Conservation (phyloP, 2,797 vertebrate species). For the Mormyrops attenuatus region DNA sequence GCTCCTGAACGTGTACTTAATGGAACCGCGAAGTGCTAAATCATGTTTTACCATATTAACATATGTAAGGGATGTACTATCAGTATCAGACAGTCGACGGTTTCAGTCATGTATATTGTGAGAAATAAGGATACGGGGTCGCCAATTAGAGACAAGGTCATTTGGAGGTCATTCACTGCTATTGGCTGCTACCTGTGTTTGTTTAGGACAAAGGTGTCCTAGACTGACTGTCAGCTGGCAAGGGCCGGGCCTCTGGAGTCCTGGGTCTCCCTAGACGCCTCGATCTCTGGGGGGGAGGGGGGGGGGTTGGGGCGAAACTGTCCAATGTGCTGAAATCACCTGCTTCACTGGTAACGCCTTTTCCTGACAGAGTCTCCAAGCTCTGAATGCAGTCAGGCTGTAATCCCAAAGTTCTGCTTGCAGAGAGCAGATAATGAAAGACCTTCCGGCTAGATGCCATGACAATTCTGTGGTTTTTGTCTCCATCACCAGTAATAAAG, state of each 20-base stretch:
- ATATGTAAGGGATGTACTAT: too few relatives aligned
- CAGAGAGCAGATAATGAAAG: conserved; percentile 4
- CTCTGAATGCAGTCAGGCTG: background rate
- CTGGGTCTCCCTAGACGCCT: conserved; percentile 9
- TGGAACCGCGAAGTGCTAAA: background rate
- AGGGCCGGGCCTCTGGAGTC: background rate
- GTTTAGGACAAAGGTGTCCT: background rate
- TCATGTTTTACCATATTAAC: background rate
- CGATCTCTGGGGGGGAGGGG: background rate
- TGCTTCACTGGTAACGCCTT: background rate
- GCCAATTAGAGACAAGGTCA: background rate
- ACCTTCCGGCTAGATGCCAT: background rate
- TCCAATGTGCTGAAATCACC: conserved; percentile 15
- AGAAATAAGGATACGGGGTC: background rate
- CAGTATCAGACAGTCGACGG: background rate
- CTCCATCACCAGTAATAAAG: conserved; percentile 42
- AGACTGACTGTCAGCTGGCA: background rate
- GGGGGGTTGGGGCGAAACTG: background rate
- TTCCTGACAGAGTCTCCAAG: background rate
- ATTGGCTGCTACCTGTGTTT: background rate
- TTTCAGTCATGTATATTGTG: background rate
- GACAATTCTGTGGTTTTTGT: conserved; percentile 16
- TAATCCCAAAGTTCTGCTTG: background rate
- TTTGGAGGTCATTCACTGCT: background rate
- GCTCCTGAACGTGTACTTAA: background rate